phyloP scores from a whole-genome alignment of 2,113 vertebrate genomes.

The Lutjanus erythropterus region DNA sequence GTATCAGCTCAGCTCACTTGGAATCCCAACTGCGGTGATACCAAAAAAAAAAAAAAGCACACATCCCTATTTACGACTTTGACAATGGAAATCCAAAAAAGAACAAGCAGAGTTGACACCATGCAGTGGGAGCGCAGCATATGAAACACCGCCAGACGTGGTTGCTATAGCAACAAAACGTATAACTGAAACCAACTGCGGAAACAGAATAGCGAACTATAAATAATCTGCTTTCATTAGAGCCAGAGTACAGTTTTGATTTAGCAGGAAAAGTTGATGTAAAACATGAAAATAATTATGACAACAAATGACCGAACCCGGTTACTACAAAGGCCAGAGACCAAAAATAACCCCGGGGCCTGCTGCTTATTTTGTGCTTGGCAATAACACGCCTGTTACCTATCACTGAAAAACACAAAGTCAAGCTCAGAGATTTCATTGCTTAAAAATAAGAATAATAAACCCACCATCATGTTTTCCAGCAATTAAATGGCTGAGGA shows the following conservation, averaged over 20 bases:
- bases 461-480: slow-evolving; percentile 71
- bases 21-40: too few species aligned
- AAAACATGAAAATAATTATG: slow-evolving; percentile 26
- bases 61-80: too few species aligned
- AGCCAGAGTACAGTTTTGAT: neutral
- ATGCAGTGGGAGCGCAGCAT: too few species aligned
- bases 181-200: neutral
- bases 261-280: slow-evolving; percentile 19
- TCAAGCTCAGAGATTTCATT: slow-evolving; percentile 40
- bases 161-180: neutral
- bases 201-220: neutral
- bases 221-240: neutral
- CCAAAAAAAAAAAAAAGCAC: too few species aligned
- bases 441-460: slow-evolving; percentile 47
- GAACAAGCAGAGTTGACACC: too few species aligned
- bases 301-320: slow-evolving; percentile 12
- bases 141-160: neutral
- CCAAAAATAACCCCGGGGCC: slow-evolving; percentile 35
- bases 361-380: slow-evolving; percentile 26
- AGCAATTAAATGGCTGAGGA: slow-evolving; percentile 59
- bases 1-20: too few species aligned
- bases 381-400: slow-evolving; percentile 43
- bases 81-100: too few species aligned
- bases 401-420: slow-evolving; percentile 37
- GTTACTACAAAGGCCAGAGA: slow-evolving; percentile 16